Evolutionary conservation across 2,888 invertebrate genomes (phyloP), one percentile per base, ranked within the genome.

Genomic region (Drosophila imparisetae): DNA sequence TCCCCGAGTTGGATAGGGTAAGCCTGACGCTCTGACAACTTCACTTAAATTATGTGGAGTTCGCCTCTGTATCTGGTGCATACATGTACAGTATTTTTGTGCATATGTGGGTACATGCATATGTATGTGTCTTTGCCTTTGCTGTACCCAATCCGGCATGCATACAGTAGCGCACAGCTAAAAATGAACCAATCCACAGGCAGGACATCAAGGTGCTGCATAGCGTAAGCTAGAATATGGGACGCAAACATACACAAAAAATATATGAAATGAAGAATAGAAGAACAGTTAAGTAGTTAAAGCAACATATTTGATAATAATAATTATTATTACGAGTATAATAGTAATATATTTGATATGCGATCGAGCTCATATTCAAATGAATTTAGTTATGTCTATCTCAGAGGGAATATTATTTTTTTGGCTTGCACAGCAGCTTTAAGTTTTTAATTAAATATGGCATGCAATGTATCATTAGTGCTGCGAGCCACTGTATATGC

Each of bases 31-130:
- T 64, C 75, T 48, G 63, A 58, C 79, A 78, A 78, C 77, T 78
- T 78, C 77, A 79, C 75, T 78, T 78, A 79, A 78, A 79, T 79
- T 79, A 75, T 65, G 74, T 78, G 79, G 66, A 66, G 75, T 79
- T 64, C 64, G 66, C 60, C 66, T 66, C 69, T 45, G 60, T 53
- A 76, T 70, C 60, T 55, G 40, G 57, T 69, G 55, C 63, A 59
- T 58, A 55, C 64, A 45, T 66, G 15, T 30, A 34, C 30, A 55
- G 27, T 50, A 54, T 69, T 58, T 66, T 32, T 42, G 24, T 52
- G 49, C 30, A 30, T 54, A n/a, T 45, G 49, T 38, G 38, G 55
- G 40, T 57, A 53, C 55, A 65, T 65, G 52, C 60, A 57, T 55
- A 42, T 61, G 58, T 62, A 62, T 53, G 24, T 79, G 34, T 52